These are phyloP conservation scores for Drosophila ficusphila DNA, from an alignment of 1,140 invertebrate genomes.

Conservation along the genomic window DNA sequence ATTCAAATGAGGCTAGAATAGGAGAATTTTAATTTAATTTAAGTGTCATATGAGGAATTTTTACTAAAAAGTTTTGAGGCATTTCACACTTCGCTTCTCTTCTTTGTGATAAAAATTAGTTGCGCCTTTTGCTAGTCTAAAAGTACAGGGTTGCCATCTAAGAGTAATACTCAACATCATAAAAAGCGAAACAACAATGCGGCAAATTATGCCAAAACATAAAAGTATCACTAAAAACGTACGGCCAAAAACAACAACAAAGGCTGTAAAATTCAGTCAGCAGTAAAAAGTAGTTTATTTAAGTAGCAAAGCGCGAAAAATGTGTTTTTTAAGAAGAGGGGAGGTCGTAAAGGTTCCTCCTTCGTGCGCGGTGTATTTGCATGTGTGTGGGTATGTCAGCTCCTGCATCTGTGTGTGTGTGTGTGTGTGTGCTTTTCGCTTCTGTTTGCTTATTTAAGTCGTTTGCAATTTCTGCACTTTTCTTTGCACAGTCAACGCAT, in stretches of 20 bases:
- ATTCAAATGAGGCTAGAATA: not conserved
- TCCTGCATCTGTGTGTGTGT: slow-evolving; percentile 2
- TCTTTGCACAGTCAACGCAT: slow-evolving; percentile 74
- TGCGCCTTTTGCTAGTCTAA: too few relatives aligned
- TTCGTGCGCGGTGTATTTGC: slow-evolving; percentile 21
- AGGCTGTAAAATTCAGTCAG: slow-evolving; percentile 38
- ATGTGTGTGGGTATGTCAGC: slow-evolving; percentile 17
- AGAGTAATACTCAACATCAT: slow-evolving; percentile 42
- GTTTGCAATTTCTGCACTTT: slow-evolving; percentile 78
- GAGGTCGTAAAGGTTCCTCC: slow-evolving; percentile 48
- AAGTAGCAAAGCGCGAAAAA: slow-evolving; percentile 66
- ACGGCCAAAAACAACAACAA: slow-evolving; percentile 24
- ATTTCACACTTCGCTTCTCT: too few relatives aligned
- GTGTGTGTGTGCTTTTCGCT: slow-evolving; percentile 29
- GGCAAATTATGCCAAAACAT: slow-evolving; percentile 64
- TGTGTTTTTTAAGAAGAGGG: slow-evolving; percentile 46
- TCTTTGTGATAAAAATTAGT: too few relatives aligned
- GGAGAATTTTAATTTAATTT: not conserved
- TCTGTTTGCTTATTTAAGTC: slow-evolving; percentile 79
- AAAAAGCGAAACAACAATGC: slow-evolving; percentile 5
- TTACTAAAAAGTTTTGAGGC: not conserved
- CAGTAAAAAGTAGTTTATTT: slow-evolving; percentile 77
- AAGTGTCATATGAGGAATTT: not conserved
- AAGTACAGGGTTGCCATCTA: slow-evolving; percentile 4
- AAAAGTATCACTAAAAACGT: slow-evolving; percentile 51